phyloP scores from a whole-genome alignment of 92 coral and sea anemone species.

The Chrysogorgia sp. region DNA sequence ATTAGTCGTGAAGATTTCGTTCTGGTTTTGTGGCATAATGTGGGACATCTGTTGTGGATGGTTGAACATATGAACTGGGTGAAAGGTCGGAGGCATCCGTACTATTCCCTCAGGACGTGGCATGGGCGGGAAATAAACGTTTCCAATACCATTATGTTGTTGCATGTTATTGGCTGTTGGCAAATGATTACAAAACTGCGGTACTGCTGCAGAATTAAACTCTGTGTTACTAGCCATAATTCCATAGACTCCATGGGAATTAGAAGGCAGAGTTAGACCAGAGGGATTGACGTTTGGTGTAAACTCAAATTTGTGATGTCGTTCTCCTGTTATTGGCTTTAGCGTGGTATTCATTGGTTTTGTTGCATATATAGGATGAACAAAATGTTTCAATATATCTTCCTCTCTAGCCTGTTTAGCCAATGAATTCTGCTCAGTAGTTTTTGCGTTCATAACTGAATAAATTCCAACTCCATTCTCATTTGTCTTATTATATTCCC shows the following conservation, averaged over 20 bases:
- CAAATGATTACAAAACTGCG: constrained; percentile 19
- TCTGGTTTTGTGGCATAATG: constrained; percentile 31
- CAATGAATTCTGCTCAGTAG: not conserved
- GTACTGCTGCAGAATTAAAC: not conserved
- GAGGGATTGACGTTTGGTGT: constrained; percentile 3
- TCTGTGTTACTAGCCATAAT: not conserved
- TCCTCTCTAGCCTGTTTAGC: not conserved
- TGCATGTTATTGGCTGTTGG: constrained; percentile 28
- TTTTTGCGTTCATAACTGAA: not conserved
- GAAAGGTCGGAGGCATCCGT: constrained; percentile 16
- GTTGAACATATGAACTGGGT: not conserved
- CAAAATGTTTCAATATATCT: not conserved
- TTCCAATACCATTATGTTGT: constrained; percentile 1
- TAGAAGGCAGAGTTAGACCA: not conserved
- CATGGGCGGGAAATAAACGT: constrained; percentile 27
- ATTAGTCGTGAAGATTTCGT: constrained; percentile 28
- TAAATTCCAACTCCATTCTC: not conserved
- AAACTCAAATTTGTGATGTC: constrained; percentile 15
- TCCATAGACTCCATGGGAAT: constrained; percentile 14
- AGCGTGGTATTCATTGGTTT: constrained; percentile 1
- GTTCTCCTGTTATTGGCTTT: constrained; percentile 3
- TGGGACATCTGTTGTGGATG: constrained; percentile 25
- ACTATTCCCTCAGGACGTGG: constrained; percentile 25
- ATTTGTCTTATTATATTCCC: not conserved
- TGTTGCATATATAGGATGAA: not conserved